phyloP scores from a whole-genome alignment of 1,140 invertebrate species.

The Trichonephila clavata region DNA sequence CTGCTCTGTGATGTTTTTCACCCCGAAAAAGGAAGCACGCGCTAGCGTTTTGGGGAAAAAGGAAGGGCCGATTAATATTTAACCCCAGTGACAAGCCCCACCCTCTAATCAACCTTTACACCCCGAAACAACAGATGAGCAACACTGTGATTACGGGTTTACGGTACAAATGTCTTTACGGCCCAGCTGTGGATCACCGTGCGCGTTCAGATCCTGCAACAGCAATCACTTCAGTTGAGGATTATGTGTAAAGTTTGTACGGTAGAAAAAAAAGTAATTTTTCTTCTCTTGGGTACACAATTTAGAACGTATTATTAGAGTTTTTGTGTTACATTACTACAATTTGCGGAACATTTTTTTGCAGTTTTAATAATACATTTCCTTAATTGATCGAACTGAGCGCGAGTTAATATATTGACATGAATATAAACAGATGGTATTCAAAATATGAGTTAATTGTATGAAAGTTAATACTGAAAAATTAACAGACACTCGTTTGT shows the following conservation, averaged over 20 bases:
- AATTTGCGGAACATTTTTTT: too few species aligned
- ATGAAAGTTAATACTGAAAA: too few species aligned
- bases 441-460: too few species aligned
- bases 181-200: constrained; percentile 30
- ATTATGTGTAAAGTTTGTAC: too few species aligned
- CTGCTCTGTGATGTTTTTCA: not conserved
- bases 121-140: constrained; percentile 33
- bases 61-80: constrained; percentile 57
- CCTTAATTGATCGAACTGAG: too few species aligned
- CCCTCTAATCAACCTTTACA: constrained; percentile 69
- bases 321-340: too few species aligned
- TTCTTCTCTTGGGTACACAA: not conserved
- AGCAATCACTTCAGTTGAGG: too few species aligned
- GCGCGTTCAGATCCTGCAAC: constrained; percentile 29
- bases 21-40: not conserved
- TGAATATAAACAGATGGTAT: too few species aligned
- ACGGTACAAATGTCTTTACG: constrained; percentile 20
- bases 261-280: not conserved
- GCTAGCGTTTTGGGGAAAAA: not conserved
- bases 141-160: constrained; percentile 52
- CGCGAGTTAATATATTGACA: too few species aligned
- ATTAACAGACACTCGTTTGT: too few species aligned
- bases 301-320: too few species aligned
- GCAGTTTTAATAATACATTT: too few species aligned
- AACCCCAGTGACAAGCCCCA: constrained; percentile 53